phyloP scores from a whole-genome alignment of 1,140 invertebrate species.

The Drosophila sucinea region DNA sequence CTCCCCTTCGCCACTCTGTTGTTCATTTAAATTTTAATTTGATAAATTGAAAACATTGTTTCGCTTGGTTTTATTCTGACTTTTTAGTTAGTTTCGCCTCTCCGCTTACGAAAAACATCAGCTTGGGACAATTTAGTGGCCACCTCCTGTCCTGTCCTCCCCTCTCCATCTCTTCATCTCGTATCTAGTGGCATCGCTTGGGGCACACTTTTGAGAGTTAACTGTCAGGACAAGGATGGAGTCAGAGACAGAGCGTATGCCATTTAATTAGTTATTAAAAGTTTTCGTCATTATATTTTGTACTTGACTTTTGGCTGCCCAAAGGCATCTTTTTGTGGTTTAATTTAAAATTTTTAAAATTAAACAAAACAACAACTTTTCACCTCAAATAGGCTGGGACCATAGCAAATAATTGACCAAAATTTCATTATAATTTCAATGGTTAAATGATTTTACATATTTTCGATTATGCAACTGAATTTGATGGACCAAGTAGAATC shows the following conservation, averaged over 20 bases:
- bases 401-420: not conserved
- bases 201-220: constrained; percentile 28
- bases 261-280: constrained; percentile 73
- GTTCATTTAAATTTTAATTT: constrained; percentile 71
- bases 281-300: constrained; percentile 56
- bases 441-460: not conserved
- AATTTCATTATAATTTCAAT: not conserved
- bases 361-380: constrained; percentile 6
- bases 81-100: constrained; percentile 14
- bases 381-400: not conserved
- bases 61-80: constrained; percentile 24
- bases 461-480: no score
- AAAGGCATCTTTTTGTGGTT: constrained; percentile 32
- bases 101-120: constrained; percentile 25
- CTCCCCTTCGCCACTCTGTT: not conserved
- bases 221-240: constrained; percentile 19
- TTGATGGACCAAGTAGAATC: no score
- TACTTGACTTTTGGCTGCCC: constrained; percentile 30
- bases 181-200: constrained; percentile 29
- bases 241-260: constrained; percentile 15
- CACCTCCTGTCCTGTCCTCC: not conserved
- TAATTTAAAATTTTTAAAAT: constrained; percentile 19
- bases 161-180: not conserved
- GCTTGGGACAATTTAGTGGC: constrained; percentile 47
- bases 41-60: constrained; percentile 60